Base-by-base conservation (phyloP, 2,797 vertebrate genomes). In the Notoglanidium macrostoma region DNA sequence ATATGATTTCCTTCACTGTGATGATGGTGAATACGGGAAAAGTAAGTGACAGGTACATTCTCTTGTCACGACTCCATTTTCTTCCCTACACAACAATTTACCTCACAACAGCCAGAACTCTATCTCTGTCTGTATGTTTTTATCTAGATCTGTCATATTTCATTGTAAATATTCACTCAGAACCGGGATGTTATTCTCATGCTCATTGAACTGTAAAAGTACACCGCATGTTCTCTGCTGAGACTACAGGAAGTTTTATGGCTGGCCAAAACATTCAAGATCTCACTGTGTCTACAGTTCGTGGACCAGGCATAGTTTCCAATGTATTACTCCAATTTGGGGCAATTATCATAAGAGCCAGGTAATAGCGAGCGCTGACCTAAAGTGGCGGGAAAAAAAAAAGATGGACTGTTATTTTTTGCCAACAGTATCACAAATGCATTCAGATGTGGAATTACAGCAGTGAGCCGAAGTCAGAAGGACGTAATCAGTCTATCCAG, bases 1-100 rank as follows among this genome's bases (percentile, higher is more conserved):
- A 83, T 67, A 40, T 83, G 63, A 73, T 87, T 46, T 86, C 40
- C 55, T 86, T 79, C 72, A 73, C 11, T 19, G 26, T 59, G 21
- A 55, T 82, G 87, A 88, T 54, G 29, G 68, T 54, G 57, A 77
- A 76, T 44, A 14, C 11, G 40, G 86, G 80, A 44, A 67, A 63
- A 76, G 32, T 49, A 85, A 54, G 44, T 44, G 83, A 70, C 55
- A 76, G 61, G 19, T 17, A 85, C 76, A 72, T 79, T 54, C 59
- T 77, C 51, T 65, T 26, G 51, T 49, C 61, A 46, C 10, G 29
- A 10, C 80, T 82, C 19, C n/a, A 67, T 82, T 74, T 76, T 44
- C 23, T 40, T 63, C 32, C 11, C n/a, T 44, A 70, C 63, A 44
- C 86, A 87, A 54, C 44, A 26, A 77, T 83, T 86, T 65, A 26